Conservation (phyloP, 2,113 vertebrate species). For the Arizona elegans region DNA sequence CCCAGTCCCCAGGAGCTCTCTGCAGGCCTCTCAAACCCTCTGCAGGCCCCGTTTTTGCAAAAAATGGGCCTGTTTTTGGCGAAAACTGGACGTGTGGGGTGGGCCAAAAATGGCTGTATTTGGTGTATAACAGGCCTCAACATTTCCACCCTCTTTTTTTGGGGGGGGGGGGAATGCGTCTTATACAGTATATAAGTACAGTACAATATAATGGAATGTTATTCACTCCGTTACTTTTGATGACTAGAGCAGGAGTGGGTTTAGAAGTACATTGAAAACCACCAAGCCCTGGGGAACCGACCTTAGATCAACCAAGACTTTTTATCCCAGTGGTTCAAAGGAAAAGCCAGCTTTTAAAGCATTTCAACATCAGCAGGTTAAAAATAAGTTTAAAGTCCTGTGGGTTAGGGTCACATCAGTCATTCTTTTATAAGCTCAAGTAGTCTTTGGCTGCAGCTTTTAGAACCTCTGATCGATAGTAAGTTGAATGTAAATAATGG, state of each 20-base stretch:
- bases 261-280: neutral
- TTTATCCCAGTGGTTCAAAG: neutral
- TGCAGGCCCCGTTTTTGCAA: too few relatives aligned
- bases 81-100: rapidly evolving
- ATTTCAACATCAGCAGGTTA: neutral
- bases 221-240: neutral
- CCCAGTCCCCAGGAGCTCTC: too few relatives aligned
- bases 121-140: too few relatives aligned
- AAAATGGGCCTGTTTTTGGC: too few relatives aligned
- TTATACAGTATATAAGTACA: too few relatives aligned
- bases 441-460: neutral
- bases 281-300: neutral
- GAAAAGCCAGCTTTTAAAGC: neutral
- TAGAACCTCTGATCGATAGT: neutral
- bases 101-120: too few relatives aligned
- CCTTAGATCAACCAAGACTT: neutral
- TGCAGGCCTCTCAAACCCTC: too few relatives aligned
- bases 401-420: neutral
- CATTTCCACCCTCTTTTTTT: too few relatives aligned
- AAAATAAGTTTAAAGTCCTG: neutral
- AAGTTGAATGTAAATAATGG: neutral
- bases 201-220: neutral
- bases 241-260: neutral
- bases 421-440: neutral
- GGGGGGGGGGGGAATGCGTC: too few relatives aligned